Conservation (phyloP, 2,113 vertebrate species). For the Tonatia bakeri region DNA sequence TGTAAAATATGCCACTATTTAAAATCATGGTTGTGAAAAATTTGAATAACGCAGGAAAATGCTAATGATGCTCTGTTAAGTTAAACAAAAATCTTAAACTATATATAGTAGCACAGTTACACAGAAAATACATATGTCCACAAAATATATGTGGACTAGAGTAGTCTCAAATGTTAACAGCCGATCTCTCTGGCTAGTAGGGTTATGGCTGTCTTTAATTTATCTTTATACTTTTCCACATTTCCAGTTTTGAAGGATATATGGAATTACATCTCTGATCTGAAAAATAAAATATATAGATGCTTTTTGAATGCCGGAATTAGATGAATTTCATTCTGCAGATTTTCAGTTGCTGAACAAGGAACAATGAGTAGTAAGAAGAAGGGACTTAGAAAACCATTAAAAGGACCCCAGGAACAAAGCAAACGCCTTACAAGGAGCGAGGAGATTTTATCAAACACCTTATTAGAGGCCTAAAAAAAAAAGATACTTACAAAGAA, state of each 20-base stretch:
- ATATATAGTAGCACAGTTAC: not conserved
- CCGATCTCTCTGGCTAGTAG: not conserved
- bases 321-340: not conserved
- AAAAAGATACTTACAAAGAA: not conserved
- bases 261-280: not conserved
- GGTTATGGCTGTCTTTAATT: not conserved
- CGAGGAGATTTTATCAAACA: not conserved
- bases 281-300: conserved; percentile 21
- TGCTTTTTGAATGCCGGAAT: not conserved
- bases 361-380: not conserved
- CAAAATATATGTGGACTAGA: not conserved
- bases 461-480: not conserved
- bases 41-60: not conserved
- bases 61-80: not conserved
- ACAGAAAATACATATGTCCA: not conserved
- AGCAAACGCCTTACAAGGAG: not conserved
- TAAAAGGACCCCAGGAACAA: not conserved
- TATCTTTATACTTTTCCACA: not conserved
- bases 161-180: not conserved
- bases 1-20: not conserved
- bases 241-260: not conserved
- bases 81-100: not conserved
- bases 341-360: not conserved
- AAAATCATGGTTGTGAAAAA: not conserved
- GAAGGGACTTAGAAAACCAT: not conserved